These are phyloP conservation scores for Norana najaformis DNA, from an alignment of 2,888 invertebrate species.

Conservation along the genomic window DNA sequence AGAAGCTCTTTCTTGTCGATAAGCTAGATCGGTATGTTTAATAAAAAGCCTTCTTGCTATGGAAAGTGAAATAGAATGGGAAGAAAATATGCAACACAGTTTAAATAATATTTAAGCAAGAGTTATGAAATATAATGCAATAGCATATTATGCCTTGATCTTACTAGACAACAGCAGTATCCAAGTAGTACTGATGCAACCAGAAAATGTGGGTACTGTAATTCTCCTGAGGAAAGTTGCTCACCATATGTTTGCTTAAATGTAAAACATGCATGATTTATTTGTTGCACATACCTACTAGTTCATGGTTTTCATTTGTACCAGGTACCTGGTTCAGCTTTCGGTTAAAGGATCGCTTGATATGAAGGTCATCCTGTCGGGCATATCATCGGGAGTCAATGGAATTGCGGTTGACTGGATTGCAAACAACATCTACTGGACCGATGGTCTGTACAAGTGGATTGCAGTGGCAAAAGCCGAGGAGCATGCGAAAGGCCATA, in stretches of 20 bases:
- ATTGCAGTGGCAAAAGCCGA: slow-evolving; percentile 49
- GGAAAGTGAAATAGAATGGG: too few relatives aligned
- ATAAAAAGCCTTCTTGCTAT: background rate
- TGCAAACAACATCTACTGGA: slow-evolving; percentile 55
- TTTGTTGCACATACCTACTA: background rate
- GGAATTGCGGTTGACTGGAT: slow-evolving; percentile 57
- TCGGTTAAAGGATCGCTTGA: slow-evolving; percentile 37
- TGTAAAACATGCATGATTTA: background rate
- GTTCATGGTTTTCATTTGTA: background rate
- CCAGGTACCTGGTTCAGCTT: slow-evolving; percentile 35
- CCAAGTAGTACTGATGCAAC: too few relatives aligned
- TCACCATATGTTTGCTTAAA: background rate
- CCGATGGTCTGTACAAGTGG: slow-evolving; percentile 58
- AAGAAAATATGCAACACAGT: background rate
- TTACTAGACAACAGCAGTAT: too few relatives aligned
- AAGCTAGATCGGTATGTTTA: slow-evolving; percentile 37
- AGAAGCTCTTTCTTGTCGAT: slow-evolving; percentile 39
- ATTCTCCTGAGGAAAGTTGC: background rate
- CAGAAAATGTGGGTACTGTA: too few relatives aligned
- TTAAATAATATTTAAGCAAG: background rate
- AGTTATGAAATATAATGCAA: background rate
- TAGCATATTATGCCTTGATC: background rate
- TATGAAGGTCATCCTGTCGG: slow-evolving; percentile 49
- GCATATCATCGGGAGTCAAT: slow-evolving; percentile 54
- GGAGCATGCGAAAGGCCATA: slow-evolving; percentile 28